Evolutionary conservation across 1,140 invertebrate species (phyloP).

Genomic region (Ridgeia piscesae): DNA sequence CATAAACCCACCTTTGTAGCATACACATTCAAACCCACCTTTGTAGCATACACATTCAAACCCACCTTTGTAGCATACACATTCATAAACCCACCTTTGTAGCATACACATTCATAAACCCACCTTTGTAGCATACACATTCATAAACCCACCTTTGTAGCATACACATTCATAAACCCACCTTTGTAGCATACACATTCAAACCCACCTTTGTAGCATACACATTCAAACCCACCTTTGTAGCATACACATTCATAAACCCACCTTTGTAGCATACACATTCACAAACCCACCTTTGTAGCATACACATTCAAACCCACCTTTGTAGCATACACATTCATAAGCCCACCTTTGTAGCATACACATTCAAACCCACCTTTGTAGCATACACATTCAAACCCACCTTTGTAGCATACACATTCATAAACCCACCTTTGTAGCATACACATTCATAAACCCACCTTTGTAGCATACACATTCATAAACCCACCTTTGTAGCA

Average conservation of each 20-base stretch:
- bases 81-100: constrained; percentile 46
- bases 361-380: constrained; percentile 44
- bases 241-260: background rate
- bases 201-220: constrained; percentile 51
- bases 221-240: too few species aligned
- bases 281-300: too few species aligned
- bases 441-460: too few species aligned
- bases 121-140: background rate
- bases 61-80: background rate
- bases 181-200: background rate
- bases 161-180: too few species aligned
- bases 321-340: too few species aligned
- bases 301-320: constrained; percentile 32
- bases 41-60: too few species aligned
- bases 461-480: background rate
- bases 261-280: too few species aligned
- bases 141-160: constrained; percentile 49
- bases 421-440: constrained; percentile 49
- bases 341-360: background rate
- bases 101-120: too few species aligned
- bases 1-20: background rate
- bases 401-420: background rate
- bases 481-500: constrained; percentile 51
- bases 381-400: too few species aligned
- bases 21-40: constrained; percentile 37